Evolutionary conservation across 2,888 invertebrate genomes (phyloP).

Genomic region (Neocrepidodera transversa): DNA sequence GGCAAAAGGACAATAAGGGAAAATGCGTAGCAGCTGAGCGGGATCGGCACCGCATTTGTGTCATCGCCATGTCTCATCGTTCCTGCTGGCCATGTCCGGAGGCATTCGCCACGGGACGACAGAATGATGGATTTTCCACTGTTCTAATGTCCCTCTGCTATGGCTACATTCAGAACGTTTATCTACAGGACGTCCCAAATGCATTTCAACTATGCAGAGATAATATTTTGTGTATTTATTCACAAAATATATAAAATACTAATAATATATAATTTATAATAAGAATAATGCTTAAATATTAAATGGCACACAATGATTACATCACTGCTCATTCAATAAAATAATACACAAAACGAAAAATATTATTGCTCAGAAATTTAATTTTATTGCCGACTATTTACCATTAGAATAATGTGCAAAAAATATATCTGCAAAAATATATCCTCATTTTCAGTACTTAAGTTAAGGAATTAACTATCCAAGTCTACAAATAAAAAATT

Average conservation of each 20-base stretch:
- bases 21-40: not conserved
- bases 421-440: too few species aligned
- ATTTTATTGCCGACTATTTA: too few species aligned
- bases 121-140: constrained; percentile 15
- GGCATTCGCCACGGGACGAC: constrained; percentile 12
- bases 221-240: not conserved
- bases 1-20: constrained; percentile 10
- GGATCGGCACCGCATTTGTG: constrained; percentile 6
- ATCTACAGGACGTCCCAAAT: not conserved
- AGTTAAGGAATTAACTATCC: too few species aligned
- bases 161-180: not conserved
- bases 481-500: too few species aligned
- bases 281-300: too few species aligned
- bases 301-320: too few species aligned
- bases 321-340: too few species aligned
- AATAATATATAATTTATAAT: too few species aligned
- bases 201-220: not conserved
- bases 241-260: not conserved
- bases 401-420: too few species aligned
- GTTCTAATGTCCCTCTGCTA: constrained; percentile 6
- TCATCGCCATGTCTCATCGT: constrained; percentile 8
- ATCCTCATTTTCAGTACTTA: too few species aligned
- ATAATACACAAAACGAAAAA: too few species aligned
- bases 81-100: constrained; percentile 9
- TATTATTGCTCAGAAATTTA: too few species aligned